These are phyloP conservation scores for Parus major DNA, from an alignment of 2,113 vertebrate species.

Conservation along the genomic window DNA sequence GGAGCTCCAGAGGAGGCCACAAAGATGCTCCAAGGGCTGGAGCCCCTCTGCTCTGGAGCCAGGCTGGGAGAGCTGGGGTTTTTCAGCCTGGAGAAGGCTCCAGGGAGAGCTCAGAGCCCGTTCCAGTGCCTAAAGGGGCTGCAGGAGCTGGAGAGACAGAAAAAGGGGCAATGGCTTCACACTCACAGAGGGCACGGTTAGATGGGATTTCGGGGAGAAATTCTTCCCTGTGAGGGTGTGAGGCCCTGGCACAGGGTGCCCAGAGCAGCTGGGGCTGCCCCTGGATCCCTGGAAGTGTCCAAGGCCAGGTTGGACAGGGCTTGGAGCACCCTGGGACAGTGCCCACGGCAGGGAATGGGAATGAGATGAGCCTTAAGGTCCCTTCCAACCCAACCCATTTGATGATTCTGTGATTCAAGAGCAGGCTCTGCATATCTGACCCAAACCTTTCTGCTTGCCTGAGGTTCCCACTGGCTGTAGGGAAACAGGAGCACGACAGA, in stretches of 20 bases:
- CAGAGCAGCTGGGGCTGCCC: neutral
- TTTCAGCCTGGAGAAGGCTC: neutral
- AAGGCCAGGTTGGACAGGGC: rapidly evolving
- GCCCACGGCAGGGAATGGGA: neutral
- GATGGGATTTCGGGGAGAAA: neutral
- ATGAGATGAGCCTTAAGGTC: neutral
- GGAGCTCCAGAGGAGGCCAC: neutral
- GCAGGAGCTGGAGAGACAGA: neutral
- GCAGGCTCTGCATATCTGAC: neutral
- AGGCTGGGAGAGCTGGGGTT: neutral
- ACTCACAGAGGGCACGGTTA: neutral
- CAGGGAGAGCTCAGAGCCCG: neutral
- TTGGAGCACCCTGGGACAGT: rapidly evolving
- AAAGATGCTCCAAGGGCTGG: neutral
- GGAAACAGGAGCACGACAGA: neutral
- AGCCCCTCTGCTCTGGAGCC: neutral
- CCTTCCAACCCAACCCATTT: neutral
- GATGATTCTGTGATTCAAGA: neutral
- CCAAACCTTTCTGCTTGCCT: rapidly evolving
- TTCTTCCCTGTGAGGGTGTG: rapidly evolving
- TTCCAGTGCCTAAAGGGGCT: neutral
- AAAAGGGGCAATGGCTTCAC: neutral
- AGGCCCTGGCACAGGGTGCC: neutral
- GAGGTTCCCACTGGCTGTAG: neutral
- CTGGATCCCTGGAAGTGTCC: neutral